Conservation (phyloP, 1,140 invertebrate genomes). For the Achroia grisella region DNA sequence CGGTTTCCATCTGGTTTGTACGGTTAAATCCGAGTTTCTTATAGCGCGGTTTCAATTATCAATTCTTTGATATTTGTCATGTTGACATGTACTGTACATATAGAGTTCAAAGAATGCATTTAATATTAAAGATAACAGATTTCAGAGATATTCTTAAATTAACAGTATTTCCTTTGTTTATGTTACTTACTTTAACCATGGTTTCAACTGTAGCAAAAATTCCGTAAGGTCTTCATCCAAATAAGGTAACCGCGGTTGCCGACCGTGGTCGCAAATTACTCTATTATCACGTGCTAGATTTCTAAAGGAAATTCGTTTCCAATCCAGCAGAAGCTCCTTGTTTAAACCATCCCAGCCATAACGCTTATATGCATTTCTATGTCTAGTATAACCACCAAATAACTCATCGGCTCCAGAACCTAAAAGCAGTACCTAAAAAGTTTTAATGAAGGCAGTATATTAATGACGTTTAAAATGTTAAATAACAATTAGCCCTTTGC, state of each 20-base stretch:
- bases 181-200: conserved; percentile 82
- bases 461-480: conserved; percentile 1
- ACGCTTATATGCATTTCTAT: conserved; percentile 82
- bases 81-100: too few relatives aligned
- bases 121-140: too few relatives aligned
- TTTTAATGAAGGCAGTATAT: background rate
- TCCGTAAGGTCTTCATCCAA: conserved; percentile 92
- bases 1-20: too few relatives aligned
- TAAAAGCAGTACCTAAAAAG: conserved; percentile 83
- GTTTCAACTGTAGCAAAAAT: conserved; percentile 75
- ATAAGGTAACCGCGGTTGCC: conserved; percentile 91
- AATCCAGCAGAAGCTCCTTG: conserved; percentile 84
- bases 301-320: conserved; percentile 89
- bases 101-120: too few relatives aligned
- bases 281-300: conserved; percentile 97
- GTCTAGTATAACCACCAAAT: conserved; percentile 94
- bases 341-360: conserved; percentile 79
- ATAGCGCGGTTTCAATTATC: too few relatives aligned
- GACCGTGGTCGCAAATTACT: conserved; percentile 84
- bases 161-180: too few relatives aligned
- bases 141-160: too few relatives aligned
- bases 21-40: too few relatives aligned
- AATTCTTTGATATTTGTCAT: too few relatives aligned
- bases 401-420: conserved; percentile 98
- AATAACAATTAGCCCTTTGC: background rate